These are phyloP conservation scores for Melanitta fusca DNA, from an alignment of 2,797 vertebrate genomes.

Conservation along the genomic window DNA sequence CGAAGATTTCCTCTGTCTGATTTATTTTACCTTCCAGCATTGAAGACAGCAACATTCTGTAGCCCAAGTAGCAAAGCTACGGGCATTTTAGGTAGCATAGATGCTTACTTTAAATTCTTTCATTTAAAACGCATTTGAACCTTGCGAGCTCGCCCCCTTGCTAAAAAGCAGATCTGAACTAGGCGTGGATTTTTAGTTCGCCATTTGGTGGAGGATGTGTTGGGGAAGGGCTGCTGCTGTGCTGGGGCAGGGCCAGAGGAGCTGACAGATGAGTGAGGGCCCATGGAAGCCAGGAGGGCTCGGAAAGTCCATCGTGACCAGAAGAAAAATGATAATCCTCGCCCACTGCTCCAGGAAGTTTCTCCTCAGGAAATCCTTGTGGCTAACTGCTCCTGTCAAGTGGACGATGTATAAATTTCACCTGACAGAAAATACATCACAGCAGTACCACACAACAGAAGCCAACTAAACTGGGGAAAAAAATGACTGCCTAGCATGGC, in stretches of 20 bases:
- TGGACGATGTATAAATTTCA: conserved; percentile 59
- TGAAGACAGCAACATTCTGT: conserved; percentile 30
- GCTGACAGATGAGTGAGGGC: background rate
- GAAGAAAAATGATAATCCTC: conserved; percentile 47
- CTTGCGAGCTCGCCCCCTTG: background rate
- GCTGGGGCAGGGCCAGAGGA: background rate
- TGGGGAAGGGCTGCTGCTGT: background rate
- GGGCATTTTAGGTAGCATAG: conserved; percentile 44
- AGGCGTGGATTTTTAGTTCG: background rate
- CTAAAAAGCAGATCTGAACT: background rate
- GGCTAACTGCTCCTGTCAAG: conserved; percentile 62
- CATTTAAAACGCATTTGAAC: conserved; percentile 39
- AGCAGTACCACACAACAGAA: conserved; percentile 5
- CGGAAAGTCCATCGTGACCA: background rate
- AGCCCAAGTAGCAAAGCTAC: conserved; percentile 27
- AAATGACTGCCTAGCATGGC: background rate
- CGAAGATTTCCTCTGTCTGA: conserved; percentile 33
- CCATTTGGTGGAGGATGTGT: background rate
- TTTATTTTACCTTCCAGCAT: conserved; percentile 38
- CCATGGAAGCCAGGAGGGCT: background rate
- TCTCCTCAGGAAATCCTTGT: conserved; percentile 58
- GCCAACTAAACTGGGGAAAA: background rate
- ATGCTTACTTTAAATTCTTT: conserved; percentile 32
- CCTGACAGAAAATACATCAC: conserved; percentile 65
- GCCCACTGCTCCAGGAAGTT: conserved; percentile 23